phyloP scores from a whole-genome alignment of 2,113 vertebrate species.

The Gadus macrocephalus region DNA sequence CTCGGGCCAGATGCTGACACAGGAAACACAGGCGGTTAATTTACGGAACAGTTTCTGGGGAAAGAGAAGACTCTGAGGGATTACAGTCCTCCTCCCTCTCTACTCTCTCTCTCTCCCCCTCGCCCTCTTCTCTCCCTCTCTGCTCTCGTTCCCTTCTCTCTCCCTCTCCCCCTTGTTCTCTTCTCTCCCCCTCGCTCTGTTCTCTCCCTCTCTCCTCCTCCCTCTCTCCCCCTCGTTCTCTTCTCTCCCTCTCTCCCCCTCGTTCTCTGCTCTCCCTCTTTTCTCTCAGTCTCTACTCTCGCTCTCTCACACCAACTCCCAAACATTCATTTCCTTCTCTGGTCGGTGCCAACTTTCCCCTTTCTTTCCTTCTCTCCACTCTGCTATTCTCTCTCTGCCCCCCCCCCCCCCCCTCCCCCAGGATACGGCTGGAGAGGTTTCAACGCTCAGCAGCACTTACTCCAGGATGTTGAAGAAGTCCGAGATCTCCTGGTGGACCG shows the following conservation, averaged over 20 bases:
- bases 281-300: neutral
- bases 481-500: constrained; percentile 89
- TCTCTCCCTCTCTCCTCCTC: constrained; percentile 19
- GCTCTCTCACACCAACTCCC: constrained; percentile 23
- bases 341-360: constrained; percentile 27
- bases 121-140: too few relatives aligned
- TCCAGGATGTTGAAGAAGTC: constrained; percentile 99
- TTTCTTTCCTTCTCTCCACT: constrained; percentile 17
- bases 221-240: neutral
- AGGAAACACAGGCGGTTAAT: constrained; percentile 49
- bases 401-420: neutral
- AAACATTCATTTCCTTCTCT: constrained; percentile 36
- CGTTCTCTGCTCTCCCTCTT: constrained; percentile 31
- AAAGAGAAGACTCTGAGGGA: constrained; percentile 28
- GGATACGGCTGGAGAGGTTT: neutral
- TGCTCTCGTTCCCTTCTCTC: too few relatives aligned
- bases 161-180: too few relatives aligned
- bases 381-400: neutral
- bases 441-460: constrained; percentile 73
- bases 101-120: too few relatives aligned
- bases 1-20: constrained; percentile 30
- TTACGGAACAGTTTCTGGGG: constrained; percentile 23
- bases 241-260: too few relatives aligned
- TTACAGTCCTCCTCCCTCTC: constrained; percentile 2
- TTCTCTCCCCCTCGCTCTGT: constrained; percentile 12